Conservation (phyloP, 2,113 vertebrate species). For the Ardeotis arabs region DNA sequence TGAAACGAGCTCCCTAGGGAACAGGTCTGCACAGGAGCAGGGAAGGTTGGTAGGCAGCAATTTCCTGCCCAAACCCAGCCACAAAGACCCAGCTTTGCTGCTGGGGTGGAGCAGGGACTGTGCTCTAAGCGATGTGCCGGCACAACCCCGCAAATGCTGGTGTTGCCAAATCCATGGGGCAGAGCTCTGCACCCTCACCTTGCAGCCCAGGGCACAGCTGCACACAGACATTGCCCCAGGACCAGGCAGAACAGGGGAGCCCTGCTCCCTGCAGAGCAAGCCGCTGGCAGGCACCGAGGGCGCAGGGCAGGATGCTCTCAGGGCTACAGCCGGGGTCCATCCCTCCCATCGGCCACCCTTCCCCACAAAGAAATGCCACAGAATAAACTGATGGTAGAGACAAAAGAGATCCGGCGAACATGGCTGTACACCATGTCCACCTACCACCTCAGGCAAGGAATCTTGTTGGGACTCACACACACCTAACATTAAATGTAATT, state of each 20-base stretch:
- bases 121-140: neutral
- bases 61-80: neutral
- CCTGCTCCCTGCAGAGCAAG: neutral
- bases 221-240: neutral
- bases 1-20: neutral
- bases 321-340: neutral
- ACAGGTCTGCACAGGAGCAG: neutral
- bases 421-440: neutral
- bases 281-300: neutral
- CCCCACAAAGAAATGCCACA: neutral
- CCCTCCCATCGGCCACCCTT: neutral
- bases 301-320: neutral
- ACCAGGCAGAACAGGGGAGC: neutral
- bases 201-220: neutral
- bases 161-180: neutral
- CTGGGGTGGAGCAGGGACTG: neutral
- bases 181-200: neutral
- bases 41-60: neutral
- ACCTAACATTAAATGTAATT: neutral
- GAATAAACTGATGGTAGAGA: neutral
- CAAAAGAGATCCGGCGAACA: neutral
- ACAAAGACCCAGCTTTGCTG: neutral
- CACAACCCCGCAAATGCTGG: neutral
- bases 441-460: neutral
- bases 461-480: neutral